A percentile compares a stretch with the other conserved stretches of the same genome.
Conservation (phyloP, 1,140 invertebrate species). For the Aphidius gifuensis region DNA sequence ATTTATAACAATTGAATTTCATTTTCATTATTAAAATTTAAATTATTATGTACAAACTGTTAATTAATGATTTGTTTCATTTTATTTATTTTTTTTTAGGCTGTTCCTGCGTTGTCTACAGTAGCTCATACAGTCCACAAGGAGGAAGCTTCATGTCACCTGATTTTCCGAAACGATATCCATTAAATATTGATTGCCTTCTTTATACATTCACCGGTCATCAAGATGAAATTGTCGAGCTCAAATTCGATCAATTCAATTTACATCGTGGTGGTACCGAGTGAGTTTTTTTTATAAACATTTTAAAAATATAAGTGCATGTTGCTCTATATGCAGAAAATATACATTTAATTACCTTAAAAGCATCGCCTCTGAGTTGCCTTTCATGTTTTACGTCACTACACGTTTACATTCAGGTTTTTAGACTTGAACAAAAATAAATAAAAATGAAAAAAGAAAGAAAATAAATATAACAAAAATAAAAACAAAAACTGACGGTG, state of each 20-base stretch:
- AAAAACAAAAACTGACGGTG: background rate
- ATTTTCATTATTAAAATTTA: too few relatives aligned
- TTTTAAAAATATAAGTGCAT: conserved; percentile 1
- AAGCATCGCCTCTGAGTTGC: too few relatives aligned
- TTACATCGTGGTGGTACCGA: conserved; percentile 61
- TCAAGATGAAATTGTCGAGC: conserved; percentile 74
- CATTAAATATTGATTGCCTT: conserved; percentile 72
- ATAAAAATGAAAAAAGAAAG: too few relatives aligned
- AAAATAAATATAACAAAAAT: too few relatives aligned
- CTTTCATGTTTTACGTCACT: too few relatives aligned
- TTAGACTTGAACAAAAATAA: too few relatives aligned
- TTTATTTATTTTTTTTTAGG: conserved; percentile 56
- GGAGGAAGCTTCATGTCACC: conserved; percentile 79
- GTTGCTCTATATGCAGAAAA: too few relatives aligned
- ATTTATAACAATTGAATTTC: too few relatives aligned
- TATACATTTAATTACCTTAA: too few relatives aligned
- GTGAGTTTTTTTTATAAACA: conserved; percentile 54
- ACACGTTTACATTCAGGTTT: too few relatives aligned
- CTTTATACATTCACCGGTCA: conserved; percentile 81
- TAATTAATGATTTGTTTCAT: too few relatives aligned
- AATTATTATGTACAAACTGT: too few relatives aligned
- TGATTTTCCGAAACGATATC: conserved; percentile 75
- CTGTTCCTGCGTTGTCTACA: conserved; percentile 78
- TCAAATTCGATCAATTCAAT: conserved; percentile 78
- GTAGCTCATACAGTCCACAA: conserved; percentile 74